A percentile compares a stretch with the other conserved stretches of the same genome.
Conservation (phyloP, 1,140 invertebrate species). For the Akabosia matsudoensis region DNA sequence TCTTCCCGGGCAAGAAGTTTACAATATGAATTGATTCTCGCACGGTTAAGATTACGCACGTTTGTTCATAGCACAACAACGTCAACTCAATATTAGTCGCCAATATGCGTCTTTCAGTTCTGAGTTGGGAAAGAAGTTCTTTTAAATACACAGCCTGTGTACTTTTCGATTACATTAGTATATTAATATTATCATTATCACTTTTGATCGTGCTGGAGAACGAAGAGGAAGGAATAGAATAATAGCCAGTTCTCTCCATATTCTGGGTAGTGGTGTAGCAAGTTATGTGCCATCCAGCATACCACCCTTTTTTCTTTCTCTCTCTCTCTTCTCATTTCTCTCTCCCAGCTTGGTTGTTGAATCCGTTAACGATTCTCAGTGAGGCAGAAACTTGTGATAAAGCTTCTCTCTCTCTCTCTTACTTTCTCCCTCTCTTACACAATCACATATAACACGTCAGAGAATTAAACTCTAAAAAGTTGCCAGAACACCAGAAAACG, state of each 20-base stretch:
- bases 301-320: background rate
- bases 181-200: too few relatives aligned
- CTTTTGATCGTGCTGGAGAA: too few relatives aligned
- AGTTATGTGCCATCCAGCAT: background rate
- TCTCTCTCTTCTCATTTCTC: background rate
- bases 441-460: conserved; percentile 47
- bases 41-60: too few relatives aligned
- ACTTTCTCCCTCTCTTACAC: background rate
- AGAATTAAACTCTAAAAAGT: conserved; percentile 47
- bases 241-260: background rate
- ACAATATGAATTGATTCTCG: too few relatives aligned
- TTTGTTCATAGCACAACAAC: too few relatives aligned
- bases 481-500: conserved; percentile 26
- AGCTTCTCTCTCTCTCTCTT: conserved; percentile 33
- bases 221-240: background rate
- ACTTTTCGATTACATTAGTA: too few relatives aligned
- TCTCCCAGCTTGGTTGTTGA: conserved; percentile 32
- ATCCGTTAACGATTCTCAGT: conserved; percentile 48
- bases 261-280: background rate
- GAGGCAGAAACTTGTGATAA: conserved; percentile 48
- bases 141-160: too few relatives aligned
- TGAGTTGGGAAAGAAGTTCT: too few relatives aligned
- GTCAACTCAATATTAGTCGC: too few relatives aligned
- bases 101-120: too few relatives aligned
- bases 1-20: too few relatives aligned